phyloP scores from a whole-genome alignment of 2,113 vertebrate genomes.

The Pachyramphus minor region DNA sequence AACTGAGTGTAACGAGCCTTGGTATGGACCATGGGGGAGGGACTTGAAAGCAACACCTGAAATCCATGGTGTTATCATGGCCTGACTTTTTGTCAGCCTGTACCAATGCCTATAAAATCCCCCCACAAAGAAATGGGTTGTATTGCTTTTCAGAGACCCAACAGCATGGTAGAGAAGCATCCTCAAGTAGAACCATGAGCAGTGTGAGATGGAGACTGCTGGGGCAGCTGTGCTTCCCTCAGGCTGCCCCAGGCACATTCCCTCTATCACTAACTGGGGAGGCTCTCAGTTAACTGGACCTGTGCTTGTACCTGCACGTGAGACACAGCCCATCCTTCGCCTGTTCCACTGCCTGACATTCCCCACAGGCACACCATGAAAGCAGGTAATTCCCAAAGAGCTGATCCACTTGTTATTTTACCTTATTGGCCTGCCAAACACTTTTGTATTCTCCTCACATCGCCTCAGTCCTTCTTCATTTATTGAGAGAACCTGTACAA shows the following conservation, averaged over 20 bases:
- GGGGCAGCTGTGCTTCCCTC: not conserved
- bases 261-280: not conserved
- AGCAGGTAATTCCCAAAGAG: not conserved
- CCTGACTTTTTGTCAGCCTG: not conserved
- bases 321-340: not conserved
- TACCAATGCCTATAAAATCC: not conserved
- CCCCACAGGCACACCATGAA: rapidly evolving
- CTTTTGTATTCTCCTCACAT: slow-evolving; percentile 92
- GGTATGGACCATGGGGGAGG: not conserved
- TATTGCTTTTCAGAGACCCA: not conserved
- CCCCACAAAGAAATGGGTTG: not conserved
- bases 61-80: not conserved
- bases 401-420: slow-evolving; percentile 20
- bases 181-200: not conserved
- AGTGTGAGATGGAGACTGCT: not conserved
- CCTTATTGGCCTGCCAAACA: slow-evolving; percentile 94
- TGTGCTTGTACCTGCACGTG: not conserved
- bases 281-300: not conserved
- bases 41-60: not conserved
- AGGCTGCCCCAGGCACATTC: not conserved
- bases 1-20: not conserved
- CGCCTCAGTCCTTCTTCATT: slow-evolving; percentile 93
- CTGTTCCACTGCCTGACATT: not conserved
- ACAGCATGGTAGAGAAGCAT: rapidly evolving
- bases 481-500: slow-evolving; percentile 86